Conservation (phyloP, 2,797 vertebrate genomes). For the Spatula versicolor region DNA sequence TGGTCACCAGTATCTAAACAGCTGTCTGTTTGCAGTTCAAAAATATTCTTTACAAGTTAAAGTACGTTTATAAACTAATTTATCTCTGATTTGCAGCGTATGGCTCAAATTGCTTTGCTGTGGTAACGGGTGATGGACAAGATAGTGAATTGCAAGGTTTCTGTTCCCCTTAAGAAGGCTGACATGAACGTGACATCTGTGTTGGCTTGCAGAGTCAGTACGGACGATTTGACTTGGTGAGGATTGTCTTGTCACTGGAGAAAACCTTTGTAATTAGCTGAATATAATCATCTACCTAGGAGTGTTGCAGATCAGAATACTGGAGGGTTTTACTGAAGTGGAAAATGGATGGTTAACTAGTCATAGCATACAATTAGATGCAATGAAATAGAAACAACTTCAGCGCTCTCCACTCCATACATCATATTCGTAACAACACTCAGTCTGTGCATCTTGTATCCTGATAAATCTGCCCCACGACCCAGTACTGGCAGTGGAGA, state of each 20-base stretch:
- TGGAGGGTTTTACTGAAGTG: background rate
- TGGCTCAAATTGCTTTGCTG: background rate
- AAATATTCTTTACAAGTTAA: slow-evolving; percentile 21
- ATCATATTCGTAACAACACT: background rate
- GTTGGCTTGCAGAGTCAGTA: background rate
- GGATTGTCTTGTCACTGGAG: background rate
- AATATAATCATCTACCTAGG: background rate
- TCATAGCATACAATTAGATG: background rate
- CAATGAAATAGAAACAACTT: background rate
- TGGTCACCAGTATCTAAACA: slow-evolving; percentile 24
- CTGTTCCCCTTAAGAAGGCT: background rate
- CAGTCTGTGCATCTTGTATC: background rate
- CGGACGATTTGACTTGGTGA: background rate
- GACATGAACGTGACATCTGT: background rate
- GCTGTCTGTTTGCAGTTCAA: slow-evolving; percentile 52
- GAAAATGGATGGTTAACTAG: background rate
- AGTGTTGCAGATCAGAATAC: background rate
- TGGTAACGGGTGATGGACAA: background rate
- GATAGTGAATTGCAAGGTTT: background rate
- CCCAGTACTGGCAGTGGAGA: background rate
- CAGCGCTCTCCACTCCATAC: background rate
- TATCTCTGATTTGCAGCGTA: slow-evolving; percentile 12
- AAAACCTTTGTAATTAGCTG: background rate
- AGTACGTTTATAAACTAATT: slow-evolving; percentile 42
- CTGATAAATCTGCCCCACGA: background rate